These are phyloP conservation scores for Crotalus viridis DNA, from an alignment of 2,113 vertebrate species.

Conservation along the genomic window DNA sequence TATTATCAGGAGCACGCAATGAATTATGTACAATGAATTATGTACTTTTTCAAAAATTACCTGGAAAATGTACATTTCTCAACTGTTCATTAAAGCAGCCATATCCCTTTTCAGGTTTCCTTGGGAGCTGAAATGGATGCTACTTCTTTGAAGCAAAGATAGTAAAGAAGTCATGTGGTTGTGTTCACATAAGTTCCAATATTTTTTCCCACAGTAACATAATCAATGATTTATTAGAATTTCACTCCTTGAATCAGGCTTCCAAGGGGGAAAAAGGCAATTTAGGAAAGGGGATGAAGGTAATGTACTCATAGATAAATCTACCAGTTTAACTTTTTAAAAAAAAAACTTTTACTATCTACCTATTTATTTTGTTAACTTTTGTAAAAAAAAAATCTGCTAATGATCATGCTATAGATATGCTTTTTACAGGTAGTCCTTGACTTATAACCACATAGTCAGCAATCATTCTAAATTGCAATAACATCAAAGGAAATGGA, in stretches of 20 bases:
- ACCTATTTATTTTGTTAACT: not conserved
- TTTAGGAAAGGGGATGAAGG: not conserved
- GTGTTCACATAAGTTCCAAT: not conserved
- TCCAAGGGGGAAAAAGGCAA: not conserved
- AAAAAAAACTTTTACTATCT: not conserved
- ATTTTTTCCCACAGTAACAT: not conserved
- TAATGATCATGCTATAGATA: not conserved
- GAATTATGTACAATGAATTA: not conserved
- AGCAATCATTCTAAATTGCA: not conserved
- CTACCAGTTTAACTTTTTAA: not conserved
- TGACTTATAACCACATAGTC: not conserved
- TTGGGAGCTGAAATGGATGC: not conserved
- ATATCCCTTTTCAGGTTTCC: not conserved
- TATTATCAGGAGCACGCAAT: not conserved
- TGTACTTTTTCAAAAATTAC: not conserved
- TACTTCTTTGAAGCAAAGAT: not conserved
- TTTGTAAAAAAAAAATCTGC: not conserved
- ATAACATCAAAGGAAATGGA: not conserved
- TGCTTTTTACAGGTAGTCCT: not conserved
- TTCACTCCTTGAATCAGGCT: not conserved
- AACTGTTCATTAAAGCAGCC: not conserved
- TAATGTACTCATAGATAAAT: too few species aligned
- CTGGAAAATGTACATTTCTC: not conserved
- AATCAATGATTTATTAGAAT: not conserved
- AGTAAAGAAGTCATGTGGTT: not conserved